Conservation (phyloP, 1,140 invertebrate species). For the Drosophila mojavensis region DNA sequence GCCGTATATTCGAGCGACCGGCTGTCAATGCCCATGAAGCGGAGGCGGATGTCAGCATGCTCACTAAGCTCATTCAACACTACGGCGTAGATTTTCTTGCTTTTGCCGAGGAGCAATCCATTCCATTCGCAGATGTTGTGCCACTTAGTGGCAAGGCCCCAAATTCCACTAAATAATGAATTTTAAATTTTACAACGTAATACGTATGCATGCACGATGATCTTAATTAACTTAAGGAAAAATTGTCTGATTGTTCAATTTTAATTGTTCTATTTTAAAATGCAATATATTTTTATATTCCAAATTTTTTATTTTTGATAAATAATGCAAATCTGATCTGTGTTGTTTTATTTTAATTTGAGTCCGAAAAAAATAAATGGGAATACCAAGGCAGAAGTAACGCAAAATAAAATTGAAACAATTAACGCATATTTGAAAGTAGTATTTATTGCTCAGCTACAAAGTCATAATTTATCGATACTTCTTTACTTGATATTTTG, state of each 20-base stretch:
- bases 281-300: conserved; percentile 7
- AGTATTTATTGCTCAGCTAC: neutral
- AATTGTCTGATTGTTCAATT: neutral
- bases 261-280: neutral
- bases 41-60: conserved; percentile 86
- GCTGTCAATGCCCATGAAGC: conserved; percentile 85
- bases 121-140: conserved; percentile 70
- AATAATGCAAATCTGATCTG: neutral
- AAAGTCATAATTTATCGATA: conserved; percentile 24
- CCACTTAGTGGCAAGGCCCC: conserved; percentile 38
- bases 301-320: neutral
- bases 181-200: conserved; percentile 14
- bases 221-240: neutral
- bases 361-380: too few relatives aligned
- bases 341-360: too few relatives aligned
- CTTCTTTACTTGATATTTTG: conserved; percentile 2
- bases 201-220: neutral
- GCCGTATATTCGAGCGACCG: conserved; percentile 84
- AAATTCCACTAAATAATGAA: neutral
- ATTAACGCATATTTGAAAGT: too few relatives aligned
- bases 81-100: conserved; percentile 85
- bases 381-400: too few relatives aligned
- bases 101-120: conserved; percentile 85
- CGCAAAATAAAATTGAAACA: too few relatives aligned
- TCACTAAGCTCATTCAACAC: conserved; percentile 85